Base-by-base conservation (phyloP, 2,113 vertebrate species). In the Acinonyx jubatus region DNA sequence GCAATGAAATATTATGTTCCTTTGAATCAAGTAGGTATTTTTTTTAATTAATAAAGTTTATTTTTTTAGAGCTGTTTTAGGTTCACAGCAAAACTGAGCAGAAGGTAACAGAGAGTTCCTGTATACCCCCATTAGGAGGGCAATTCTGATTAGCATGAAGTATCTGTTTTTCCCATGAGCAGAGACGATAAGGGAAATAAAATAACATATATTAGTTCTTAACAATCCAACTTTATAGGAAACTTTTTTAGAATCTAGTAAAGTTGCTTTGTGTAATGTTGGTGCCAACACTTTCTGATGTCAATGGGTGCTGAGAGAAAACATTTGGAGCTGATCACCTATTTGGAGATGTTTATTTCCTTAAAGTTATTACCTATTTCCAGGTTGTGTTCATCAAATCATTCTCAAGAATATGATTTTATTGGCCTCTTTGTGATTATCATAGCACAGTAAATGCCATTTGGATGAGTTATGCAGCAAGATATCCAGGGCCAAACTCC, bases 1-100 rank as follows among this genome's bases (percentile, higher is more conserved):
- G 33, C 1, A 52, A 33, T 81, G 33, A 96, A 93, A 81, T 92
- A 48, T 65, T 81, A 66, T 55, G 15, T 91, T 52, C 65, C 21
- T 14, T 96, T 81, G 36, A 38, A 38, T 76, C n/a, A 82, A 9
- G 19, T 68, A 82, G 45, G 21, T 55, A 31, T 16, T 74, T 83
- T 90, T 94, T 82, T 66, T 2, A 92, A 96, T 86, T 87, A 55
- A 92, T 65, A n/a, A 81, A 63, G 19, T 50, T 85, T 45, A 85
- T 33, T 33, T 81, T 41, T 48, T 73, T 76, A 85, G 50, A 38
- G 19, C 36, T 50, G 21, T 74, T 84, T 78, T 76, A 95, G 48
- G 23, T 85, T 87, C 38, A 73, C 65, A 63, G 38, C 8, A 8
- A 66, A 74, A 55, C 36, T 66, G 45, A 88, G 14, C 31, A 83